phyloP scores from a whole-genome alignment of 2,888 invertebrate species.

The Metacarcinus magister region DNA sequence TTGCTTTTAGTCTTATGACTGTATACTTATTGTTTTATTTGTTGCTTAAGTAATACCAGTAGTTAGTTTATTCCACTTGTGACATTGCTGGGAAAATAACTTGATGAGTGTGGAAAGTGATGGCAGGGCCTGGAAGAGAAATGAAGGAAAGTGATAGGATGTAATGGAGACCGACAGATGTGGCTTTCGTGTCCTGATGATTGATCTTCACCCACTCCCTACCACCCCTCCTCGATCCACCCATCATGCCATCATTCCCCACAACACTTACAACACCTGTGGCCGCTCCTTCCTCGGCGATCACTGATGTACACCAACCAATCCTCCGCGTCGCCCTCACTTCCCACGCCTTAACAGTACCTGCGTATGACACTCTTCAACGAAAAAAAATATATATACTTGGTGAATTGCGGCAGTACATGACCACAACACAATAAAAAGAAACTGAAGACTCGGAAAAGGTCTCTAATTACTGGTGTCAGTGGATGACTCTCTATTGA shows the following conservation, averaged over 20 bases:
- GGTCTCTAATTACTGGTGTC: not conserved
- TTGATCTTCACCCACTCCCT: not conserved
- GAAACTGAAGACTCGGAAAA: not conserved
- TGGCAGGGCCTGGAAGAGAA: not conserved
- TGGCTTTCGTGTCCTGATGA: slow-evolving; percentile 26
- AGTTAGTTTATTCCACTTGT: not conserved
- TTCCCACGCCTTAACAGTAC: not conserved
- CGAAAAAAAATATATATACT: not conserved
- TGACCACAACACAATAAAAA: not conserved
- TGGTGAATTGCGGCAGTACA: not conserved
- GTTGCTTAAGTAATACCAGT: not conserved
- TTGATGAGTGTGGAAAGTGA: not conserved
- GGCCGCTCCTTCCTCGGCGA: not conserved
- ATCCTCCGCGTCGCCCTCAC: not conserved
- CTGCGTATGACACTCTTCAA: not conserved
- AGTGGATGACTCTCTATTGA: not conserved
- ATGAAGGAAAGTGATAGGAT: not conserved
- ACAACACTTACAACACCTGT: slow-evolving; percentile 3
- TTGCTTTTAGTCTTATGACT: not conserved
- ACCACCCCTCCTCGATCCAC: not conserved
- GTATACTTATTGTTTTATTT: not conserved
- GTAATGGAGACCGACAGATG: slow-evolving; percentile 38
- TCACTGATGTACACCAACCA: not conserved
- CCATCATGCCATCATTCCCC: not conserved
- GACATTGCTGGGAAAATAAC: not conserved